Evolutionary conservation across 2,888 invertebrate species (phyloP).

Genomic region (Agrilus biguttatus): DNA sequence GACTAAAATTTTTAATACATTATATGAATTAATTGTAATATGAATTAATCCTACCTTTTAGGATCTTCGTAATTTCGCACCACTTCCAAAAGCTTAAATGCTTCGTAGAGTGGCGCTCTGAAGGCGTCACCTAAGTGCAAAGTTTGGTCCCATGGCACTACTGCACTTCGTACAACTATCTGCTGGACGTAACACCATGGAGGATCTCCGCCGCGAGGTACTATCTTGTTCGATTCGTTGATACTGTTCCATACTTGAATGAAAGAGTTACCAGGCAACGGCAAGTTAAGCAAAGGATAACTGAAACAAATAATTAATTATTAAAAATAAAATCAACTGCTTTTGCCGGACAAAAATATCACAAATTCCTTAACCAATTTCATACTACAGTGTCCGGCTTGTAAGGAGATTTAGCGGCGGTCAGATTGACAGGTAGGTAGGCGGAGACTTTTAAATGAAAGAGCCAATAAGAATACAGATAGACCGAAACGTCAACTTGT

Average conservation of each 20-base stretch:
- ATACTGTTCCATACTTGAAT: conserved; percentile 48
- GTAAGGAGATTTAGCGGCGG: no score
- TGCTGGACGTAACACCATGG: conserved; percentile 62
- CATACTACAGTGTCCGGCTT: no score
- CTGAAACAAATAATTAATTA: conserved; percentile 35
- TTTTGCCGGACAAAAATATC: no score
- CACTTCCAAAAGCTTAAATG: conserved; percentile 74
- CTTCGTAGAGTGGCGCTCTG: conserved; percentile 77
- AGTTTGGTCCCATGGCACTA: conserved; percentile 76
- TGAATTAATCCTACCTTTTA: conserved; percentile 38
- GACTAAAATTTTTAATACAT: conserved; percentile 33
- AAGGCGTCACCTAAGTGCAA: conserved; percentile 81
- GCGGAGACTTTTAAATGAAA: no score
- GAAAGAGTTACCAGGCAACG: conserved; percentile 81
- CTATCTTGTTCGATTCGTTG: conserved; percentile 27
- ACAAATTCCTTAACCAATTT: no score
- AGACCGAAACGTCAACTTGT: no score
- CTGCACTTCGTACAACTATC: conserved; percentile 54
- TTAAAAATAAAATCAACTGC: no score
- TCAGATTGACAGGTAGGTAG: no score
- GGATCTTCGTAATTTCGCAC: conserved; percentile 70
- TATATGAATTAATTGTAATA: not conserved
- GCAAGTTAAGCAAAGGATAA: conserved; percentile 72
- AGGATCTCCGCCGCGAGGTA: conserved; percentile 23
- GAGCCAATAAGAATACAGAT: no score